Base-by-base conservation (phyloP, 2,113 vertebrate genomes). In the Kryptolebias marmoratus region DNA sequence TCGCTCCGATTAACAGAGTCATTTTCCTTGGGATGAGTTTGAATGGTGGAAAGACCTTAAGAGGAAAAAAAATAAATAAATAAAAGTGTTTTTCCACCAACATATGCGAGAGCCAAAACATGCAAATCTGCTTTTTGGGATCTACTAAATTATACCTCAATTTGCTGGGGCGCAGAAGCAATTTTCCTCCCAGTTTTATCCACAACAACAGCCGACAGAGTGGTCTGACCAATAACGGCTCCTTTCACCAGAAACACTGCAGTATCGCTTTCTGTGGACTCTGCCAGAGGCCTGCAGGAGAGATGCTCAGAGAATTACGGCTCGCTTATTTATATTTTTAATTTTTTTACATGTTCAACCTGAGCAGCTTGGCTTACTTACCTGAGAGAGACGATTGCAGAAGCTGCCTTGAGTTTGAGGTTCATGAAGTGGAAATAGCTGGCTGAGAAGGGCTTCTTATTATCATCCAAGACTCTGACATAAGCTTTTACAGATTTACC, bases 31-130 rank as follows among this genome's bases (percentile, higher is more conserved):
- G 97, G 42, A 96, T 92, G 36, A 99, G 79, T 64, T 93, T 93
- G 90, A 99, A 99, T 0, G 95, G 97, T 2, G 96, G 96, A 84
- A 98, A 99, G 7, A 99, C 98, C 97, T 99, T 75, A 12, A 14
- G 66, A 63, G 12, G 36, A 44, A 14, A 52, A 57, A 4, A 47
- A 52, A 50, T 11, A 28, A n/a, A 12, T 5, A 48, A 4, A 32
- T 47, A 58, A 31, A 8, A 1, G 1, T 13, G 36, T 44, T 28
- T 54, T n/a, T 31, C 45, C 16, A 36, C 48, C 5, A 73, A 44
- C 31, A 60, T n/a, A n/a, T 53, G 13, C 32, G 3, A 5, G 13
- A 55, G 14, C 4, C 16, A 59, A 30, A 50, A 39, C n/a, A 2
- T 36, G 22, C 22, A 14, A 67, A 67, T 31, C 1, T 5, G 2